A percentile compares a stretch with the other conserved stretches of the same genome.
These are phyloP conservation scores for Drosophila differens DNA, from an alignment of 2,888 invertebrate genomes.

Conservation along the genomic window DNA sequence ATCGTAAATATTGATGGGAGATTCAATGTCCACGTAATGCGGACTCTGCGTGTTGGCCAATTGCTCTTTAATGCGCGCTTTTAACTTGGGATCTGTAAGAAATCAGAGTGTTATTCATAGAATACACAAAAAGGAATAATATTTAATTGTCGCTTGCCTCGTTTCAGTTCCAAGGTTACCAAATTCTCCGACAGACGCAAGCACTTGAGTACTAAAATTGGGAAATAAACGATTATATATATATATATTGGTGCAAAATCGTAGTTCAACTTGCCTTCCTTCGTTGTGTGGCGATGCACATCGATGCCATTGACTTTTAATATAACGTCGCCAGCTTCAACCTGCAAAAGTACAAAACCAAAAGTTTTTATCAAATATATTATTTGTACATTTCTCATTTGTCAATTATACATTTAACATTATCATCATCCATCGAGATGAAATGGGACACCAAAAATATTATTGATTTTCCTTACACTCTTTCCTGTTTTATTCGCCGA, in stretches of 20 bases:
- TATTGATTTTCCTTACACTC: constrained; percentile 45
- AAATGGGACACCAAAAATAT: constrained; percentile 16
- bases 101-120: neutral
- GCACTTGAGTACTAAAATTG: constrained; percentile 88
- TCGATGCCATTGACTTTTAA: constrained; percentile 97
- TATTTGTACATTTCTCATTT: constrained; percentile 9
- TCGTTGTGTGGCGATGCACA: constrained; percentile 95
- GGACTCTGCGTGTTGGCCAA: constrained; percentile 87
- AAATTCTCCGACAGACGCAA: constrained; percentile 95
- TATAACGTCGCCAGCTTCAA: constrained; percentile 97
- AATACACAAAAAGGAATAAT: neutral
- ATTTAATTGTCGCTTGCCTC: constrained; percentile 88
- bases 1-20: constrained; percentile 85
- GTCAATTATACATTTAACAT: neutral
- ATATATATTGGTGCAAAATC: neutral
- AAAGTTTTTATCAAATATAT: neutral
- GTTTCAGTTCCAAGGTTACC: constrained; percentile 94
- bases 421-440: neutral
- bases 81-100: constrained; percentile 92
- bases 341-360: constrained; percentile 86
- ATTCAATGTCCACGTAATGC: constrained; percentile 86
- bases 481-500: neutral
- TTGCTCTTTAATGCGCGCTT: constrained; percentile 91
- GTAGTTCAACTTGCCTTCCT: constrained; percentile 89
- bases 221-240: constrained; percentile 9